These are phyloP conservation scores for Hypsopygia costalis DNA, from an alignment of 2,888 invertebrate species.

Conservation along the genomic window DNA sequence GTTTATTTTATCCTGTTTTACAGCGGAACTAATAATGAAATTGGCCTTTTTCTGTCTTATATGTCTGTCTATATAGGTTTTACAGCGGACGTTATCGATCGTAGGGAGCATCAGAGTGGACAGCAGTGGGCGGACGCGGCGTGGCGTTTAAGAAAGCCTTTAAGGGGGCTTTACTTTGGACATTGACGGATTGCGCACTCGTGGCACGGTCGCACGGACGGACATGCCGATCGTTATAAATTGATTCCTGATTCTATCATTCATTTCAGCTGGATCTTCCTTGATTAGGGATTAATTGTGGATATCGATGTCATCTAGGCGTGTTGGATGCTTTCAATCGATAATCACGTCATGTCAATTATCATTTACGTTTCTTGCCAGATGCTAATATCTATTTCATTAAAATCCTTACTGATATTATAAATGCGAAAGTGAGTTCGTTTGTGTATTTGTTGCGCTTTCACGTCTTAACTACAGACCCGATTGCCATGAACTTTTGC, in stretches of 20 bases:
- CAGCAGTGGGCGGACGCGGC: slow-evolving; percentile 34
- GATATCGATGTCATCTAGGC: not conserved
- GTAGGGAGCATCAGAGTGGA: slow-evolving; percentile 43
- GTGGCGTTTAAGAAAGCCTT: slow-evolving; percentile 64
- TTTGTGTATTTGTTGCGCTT: too few relatives aligned
- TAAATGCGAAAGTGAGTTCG: too few relatives aligned
- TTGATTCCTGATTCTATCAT: slow-evolving; percentile 31
- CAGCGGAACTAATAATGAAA: not conserved
- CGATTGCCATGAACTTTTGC: too few relatives aligned
- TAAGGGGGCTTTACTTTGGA: slow-evolving; percentile 63
- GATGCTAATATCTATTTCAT: too few relatives aligned
- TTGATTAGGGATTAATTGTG: slow-evolving; percentile 20
- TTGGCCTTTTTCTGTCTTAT: not conserved
- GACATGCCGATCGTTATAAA: slow-evolving; percentile 29
- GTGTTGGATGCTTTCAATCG: slow-evolving; percentile 4
- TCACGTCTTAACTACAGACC: too few relatives aligned
- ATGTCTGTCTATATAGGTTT: not conserved
- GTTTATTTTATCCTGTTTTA: too few relatives aligned
- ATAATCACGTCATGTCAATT: not conserved
- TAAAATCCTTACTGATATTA: too few relatives aligned
- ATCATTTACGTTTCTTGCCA: too few relatives aligned
- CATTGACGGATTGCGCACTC: slow-evolving; percentile 65
- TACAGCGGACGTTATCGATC: slow-evolving; percentile 40
- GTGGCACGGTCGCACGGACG: slow-evolving; percentile 38
- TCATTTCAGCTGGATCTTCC: slow-evolving; percentile 19